Evolutionary conservation across 2,888 invertebrate species (phyloP), one percentile per base, ranked within the genome.

Genomic region (Brachylomia viminalis): DNA sequence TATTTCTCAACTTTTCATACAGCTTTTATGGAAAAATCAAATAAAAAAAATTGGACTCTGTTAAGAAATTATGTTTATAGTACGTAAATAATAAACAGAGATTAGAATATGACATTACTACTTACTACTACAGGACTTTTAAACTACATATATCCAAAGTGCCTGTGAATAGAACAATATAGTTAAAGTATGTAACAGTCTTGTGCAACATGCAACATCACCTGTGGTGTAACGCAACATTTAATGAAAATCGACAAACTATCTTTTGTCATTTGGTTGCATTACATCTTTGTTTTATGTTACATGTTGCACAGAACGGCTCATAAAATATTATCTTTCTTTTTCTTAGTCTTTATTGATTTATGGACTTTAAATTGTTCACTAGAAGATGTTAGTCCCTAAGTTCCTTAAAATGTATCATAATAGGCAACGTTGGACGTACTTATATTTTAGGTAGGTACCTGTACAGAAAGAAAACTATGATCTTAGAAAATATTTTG

Each of bases 21-120:
- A 86, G 86, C 82, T 86, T 66, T 38, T 77, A 76, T 67, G 61
- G 42, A 86, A 86, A 82, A 86, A 83, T 83, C 86, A 86, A 85
- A 75, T 75, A 61, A 83, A 79, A 79, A 58, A 17, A 15, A 82
- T 30, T 49, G 6, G 38, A 38, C 38, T 4, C 5, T 38, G 38
- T 38, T 38, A 38, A 38, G 7, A 38, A 38, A 0, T 38, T 4
- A 38, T 5, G 7, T 38, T 62, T 69, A 59, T 68, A 23, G 33
- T 54, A 15, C 7, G n/a, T 67, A 58, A 20, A 58, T 52, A 61
- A 66, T 58, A 58, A 38, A 45, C 30, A 47, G 71, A 82, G 59
- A 67, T 85, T 82, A 30, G n/a, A n/a, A 58, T 58, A 56, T 82
- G 69, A 81, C 20, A 81, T 75, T 80, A 33, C 56, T 38, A 38